Evolutionary conservation across 2,113 vertebrate species (phyloP).

Genomic region (Ariopsis seemanni): DNA sequence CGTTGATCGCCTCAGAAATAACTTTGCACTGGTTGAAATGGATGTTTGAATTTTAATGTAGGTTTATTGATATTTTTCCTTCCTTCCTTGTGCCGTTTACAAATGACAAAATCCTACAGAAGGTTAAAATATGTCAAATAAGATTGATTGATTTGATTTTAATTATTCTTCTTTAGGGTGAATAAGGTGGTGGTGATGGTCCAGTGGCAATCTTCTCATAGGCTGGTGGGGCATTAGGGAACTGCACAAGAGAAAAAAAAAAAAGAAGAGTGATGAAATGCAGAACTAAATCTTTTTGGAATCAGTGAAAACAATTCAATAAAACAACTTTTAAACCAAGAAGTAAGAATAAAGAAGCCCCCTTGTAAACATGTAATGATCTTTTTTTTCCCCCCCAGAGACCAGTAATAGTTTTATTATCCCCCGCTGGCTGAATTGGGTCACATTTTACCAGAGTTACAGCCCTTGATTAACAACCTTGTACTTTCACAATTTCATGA

Average conservation of each 20-base stretch:
- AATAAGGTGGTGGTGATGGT: conserved; percentile 83
- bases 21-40: background rate
- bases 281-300: background rate
- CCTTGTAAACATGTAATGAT: background rate
- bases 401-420: background rate
- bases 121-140: background rate
- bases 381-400: background rate
- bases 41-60: background rate
- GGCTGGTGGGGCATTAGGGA: conserved; percentile 87
- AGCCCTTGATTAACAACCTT: no score
- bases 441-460: no score
- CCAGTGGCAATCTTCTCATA: conserved; percentile 85
- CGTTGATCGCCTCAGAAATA: background rate
- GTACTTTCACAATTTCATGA: no score
- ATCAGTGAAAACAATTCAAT: background rate
- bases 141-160: no score
- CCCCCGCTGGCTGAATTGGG: no score
- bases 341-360: background rate
- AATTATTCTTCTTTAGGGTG: conserved; percentile 71
- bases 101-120: background rate
- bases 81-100: background rate
- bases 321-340: background rate
- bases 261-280: conserved; percentile 3
- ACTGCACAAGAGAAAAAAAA: conserved; percentile 60
- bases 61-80: background rate